Evolutionary conservation across 2,113 vertebrate species (phyloP).

Genomic region (Crotophaga sulcirostris): DNA sequence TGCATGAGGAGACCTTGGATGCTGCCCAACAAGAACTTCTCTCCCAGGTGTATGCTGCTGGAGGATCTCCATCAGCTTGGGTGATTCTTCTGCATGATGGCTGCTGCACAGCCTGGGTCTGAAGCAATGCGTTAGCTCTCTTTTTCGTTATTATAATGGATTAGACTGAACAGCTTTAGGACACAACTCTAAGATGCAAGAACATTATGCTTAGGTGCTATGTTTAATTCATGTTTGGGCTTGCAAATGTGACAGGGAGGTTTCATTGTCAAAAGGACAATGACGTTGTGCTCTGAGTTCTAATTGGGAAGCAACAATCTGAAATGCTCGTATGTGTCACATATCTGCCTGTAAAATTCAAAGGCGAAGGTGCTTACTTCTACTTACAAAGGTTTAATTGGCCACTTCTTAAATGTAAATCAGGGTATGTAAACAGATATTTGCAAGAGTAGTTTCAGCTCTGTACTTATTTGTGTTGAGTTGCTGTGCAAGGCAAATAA

Average conservation of each 20-base stretch:
- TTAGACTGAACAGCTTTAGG: background rate
- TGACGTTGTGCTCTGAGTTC: background rate
- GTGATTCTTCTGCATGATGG: background rate
- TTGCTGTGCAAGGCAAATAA: slow-evolving; percentile 39
- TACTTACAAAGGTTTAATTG: slow-evolving; percentile 29
- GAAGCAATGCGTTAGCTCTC: background rate
- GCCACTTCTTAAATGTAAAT: slow-evolving; percentile 37
- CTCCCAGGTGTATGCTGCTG: background rate
- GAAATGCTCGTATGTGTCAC: background rate
- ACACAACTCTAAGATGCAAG: background rate
- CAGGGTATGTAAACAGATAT: slow-evolving; percentile 24
- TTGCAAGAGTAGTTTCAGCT: slow-evolving; percentile 10
- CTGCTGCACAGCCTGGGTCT: background rate
- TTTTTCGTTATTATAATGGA: background rate
- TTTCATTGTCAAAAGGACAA: slow-evolving; percentile 47
- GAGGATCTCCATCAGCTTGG: background rate
- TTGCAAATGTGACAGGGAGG: background rate
- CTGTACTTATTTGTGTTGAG: background rate
- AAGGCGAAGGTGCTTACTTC: background rate
- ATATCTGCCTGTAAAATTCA: background rate
- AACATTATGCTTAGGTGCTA: slow-evolving; percentile 1
- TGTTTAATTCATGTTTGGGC: slow-evolving; percentile 35
- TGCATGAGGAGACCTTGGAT: background rate
- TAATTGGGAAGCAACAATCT: background rate
- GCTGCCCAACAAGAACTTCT: background rate